Percentiles rank a stretch among this genome's conserved stretches.
Conservation (phyloP, 2,113 vertebrate species). For the Elaphurus davidianus region DNA sequence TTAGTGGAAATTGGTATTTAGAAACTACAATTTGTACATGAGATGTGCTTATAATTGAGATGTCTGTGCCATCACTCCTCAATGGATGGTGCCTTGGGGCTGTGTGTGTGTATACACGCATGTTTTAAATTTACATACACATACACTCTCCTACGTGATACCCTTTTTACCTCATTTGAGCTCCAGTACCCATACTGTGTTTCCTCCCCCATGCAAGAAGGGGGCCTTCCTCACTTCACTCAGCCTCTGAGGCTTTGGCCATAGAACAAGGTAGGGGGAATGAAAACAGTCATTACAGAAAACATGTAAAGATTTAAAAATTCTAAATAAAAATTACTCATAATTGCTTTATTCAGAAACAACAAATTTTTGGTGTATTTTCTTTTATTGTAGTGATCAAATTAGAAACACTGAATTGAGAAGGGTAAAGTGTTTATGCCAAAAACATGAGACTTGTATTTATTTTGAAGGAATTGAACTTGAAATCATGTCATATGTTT, state of each 20-base stretch:
- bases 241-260: not conserved
- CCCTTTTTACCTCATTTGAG: not conserved
- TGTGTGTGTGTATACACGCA: not conserved
- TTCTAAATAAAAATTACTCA: slow-evolving; percentile 28
- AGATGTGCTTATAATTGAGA: not conserved
- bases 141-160: not conserved
- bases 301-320: slow-evolving; percentile 5
- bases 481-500: slow-evolving; percentile 17
- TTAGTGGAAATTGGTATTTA: slow-evolving; percentile 18
- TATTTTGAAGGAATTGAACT: slow-evolving; percentile 35
- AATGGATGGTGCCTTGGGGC: not conserved
- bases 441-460: slow-evolving; percentile 20
- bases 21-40: not conserved
- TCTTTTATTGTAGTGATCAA: not conserved
- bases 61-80: not conserved
- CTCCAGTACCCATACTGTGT: not conserved
- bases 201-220: not conserved
- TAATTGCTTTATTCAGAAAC: not conserved
- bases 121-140: not conserved
- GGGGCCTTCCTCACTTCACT: not conserved
- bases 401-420: slow-evolving; percentile 27
- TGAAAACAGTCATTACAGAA: not conserved
- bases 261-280: not conserved
- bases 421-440: not conserved
- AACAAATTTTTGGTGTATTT: not conserved